A percentile compares a stretch with the other conserved stretches of the same genome.
phyloP scores from a whole-genome alignment of 2,888 invertebrate species.

The Oscheius sp. region DNA sequence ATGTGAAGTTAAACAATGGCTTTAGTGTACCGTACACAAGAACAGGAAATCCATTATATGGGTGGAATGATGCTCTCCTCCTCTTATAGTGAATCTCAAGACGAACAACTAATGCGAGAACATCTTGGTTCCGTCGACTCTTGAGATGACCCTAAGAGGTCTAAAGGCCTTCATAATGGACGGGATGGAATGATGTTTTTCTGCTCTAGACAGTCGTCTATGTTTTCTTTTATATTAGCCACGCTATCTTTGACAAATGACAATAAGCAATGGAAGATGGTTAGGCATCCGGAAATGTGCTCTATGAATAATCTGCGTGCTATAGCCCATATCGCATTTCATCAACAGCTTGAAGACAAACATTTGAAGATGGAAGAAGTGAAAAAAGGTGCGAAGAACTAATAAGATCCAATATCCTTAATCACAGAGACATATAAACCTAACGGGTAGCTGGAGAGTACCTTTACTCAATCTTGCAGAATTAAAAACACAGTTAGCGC shows the following conservation, averaged over 20 bases:
- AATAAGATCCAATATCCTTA: too few species aligned
- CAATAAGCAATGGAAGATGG: neutral
- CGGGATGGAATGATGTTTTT: too few species aligned
- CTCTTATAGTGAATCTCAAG: slow-evolving; percentile 11
- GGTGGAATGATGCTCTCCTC: neutral
- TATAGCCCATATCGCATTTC: slow-evolving; percentile 12
- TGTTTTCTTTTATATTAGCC: neutral
- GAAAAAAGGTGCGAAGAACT: neutral
- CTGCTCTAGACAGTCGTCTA: neutral
- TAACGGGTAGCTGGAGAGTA: too few species aligned
- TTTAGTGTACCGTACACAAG: too few species aligned
- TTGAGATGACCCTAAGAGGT: slow-evolving; percentile 5
- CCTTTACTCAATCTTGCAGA: too few species aligned
- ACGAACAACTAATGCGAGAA: slow-evolving; percentile 16
- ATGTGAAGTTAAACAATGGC: too few species aligned
- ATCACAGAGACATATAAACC: too few species aligned
- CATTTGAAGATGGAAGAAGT: slow-evolving; percentile 4
- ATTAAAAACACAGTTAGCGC: too few species aligned
- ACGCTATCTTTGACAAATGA: neutral
- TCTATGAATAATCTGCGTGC: slow-evolving; percentile 22
- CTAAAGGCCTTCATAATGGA: too few species aligned
- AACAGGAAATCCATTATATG: too few species aligned
- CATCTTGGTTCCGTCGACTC: slow-evolving; percentile 18
- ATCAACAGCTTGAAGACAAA: slow-evolving; percentile 15
- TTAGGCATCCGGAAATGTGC: slow-evolving; percentile 8